Evolutionary conservation across 1,140 invertebrate species (phyloP).

Genomic region (Drosophila hydei): DNA sequence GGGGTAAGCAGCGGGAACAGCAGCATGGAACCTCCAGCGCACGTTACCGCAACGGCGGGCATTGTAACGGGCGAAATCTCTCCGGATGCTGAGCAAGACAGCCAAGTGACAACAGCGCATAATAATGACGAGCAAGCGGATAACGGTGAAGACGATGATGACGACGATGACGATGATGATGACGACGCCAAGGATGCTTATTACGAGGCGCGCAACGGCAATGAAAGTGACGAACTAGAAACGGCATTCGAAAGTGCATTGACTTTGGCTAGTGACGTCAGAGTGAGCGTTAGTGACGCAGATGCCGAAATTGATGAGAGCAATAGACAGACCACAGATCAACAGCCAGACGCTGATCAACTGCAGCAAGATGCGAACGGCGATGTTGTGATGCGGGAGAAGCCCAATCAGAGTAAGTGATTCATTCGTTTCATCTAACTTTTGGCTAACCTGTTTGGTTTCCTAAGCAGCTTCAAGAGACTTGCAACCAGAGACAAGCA

Average conservation of each 20-base stretch:
- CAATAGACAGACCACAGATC: constrained; percentile 9
- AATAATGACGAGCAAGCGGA: constrained; percentile 19
- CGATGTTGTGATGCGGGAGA: constrained; percentile 12
- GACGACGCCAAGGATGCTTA: constrained; percentile 69
- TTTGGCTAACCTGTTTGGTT: neutral
- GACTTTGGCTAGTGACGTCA: constrained; percentile 65
- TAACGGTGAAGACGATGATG: constrained; percentile 39
- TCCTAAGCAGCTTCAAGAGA: constrained; percentile 44
- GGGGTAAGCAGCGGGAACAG: constrained; percentile 38
- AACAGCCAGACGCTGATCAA: neutral
- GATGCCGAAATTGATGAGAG: constrained; percentile 21
- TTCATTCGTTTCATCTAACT: neutral
- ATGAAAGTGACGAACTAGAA: constrained; percentile 71
- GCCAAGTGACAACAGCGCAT: constrained; percentile 26
- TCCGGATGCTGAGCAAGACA: constrained; percentile 31
- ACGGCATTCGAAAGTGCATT: constrained; percentile 68
- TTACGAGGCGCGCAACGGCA: constrained; percentile 66
- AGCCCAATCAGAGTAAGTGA: constrained; percentile 45
- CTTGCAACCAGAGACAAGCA: constrained; percentile 31
- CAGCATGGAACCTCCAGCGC: constrained; percentile 42
- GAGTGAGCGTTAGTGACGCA: constrained; percentile 56
- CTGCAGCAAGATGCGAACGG: neutral
- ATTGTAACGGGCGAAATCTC: constrained; percentile 20
- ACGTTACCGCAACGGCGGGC: constrained; percentile 16
- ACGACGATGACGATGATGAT: constrained; percentile 47